Evolutionary conservation across 53 echinoderm and acorn worm species (phyloP).

Genomic region (Pentamera pediparva): DNA sequence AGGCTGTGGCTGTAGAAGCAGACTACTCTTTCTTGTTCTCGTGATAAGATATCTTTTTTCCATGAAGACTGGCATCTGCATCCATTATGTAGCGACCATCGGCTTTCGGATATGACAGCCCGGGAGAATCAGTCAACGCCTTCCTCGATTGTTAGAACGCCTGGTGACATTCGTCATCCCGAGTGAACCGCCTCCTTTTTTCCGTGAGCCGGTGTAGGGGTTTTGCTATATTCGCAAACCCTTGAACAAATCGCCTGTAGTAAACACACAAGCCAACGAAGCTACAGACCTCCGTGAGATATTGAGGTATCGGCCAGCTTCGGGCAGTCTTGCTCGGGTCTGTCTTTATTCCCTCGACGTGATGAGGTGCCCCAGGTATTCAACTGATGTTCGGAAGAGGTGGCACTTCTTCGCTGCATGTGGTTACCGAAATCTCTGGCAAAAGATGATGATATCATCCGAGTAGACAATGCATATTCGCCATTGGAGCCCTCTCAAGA

Average conservation of each 20-base stretch:
- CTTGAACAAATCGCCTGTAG: constrained; percentile 40
- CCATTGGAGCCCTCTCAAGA: not conserved
- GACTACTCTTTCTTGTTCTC: constrained; percentile 27
- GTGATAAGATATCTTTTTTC: constrained; percentile 37
- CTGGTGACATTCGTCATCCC: constrained; percentile 31
- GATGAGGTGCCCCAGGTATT: not conserved
- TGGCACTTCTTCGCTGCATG: not conserved
- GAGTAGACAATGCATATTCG: not conserved
- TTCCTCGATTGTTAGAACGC: constrained; percentile 33
- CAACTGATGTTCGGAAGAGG: not conserved
- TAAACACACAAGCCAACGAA: constrained; percentile 32
- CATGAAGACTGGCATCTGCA: constrained; percentile 43
- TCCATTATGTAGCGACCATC: constrained; percentile 28
- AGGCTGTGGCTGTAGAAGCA: constrained; percentile 28
- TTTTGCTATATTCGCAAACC: constrained; percentile 38
- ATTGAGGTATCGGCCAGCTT: constrained; percentile 33
- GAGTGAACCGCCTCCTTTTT: constrained; percentile 17
- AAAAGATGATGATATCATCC: not conserved
- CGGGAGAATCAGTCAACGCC: constrained; percentile 29
- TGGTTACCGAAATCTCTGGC: not conserved
- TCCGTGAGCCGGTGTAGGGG: constrained; percentile 42
- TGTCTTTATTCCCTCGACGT: constrained; percentile 15
- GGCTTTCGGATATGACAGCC: constrained; percentile 34
- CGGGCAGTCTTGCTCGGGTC: constrained; percentile 27
- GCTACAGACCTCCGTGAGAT: constrained; percentile 19